Base-by-base conservation (phyloP, 2,888 invertebrate species). In the Plutella xylostella region DNA sequence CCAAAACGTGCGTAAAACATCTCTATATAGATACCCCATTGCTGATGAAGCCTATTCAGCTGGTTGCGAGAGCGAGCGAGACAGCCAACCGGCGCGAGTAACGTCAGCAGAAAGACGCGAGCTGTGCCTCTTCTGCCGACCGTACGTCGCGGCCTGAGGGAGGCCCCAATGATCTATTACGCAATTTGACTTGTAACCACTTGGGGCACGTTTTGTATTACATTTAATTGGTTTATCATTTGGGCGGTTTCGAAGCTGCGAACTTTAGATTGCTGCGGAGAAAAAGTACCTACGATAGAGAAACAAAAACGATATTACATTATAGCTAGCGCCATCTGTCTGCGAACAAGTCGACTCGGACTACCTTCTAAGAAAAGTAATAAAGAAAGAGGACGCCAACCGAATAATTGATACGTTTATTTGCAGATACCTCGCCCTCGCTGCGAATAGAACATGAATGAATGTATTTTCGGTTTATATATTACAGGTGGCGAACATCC, bases 351-450 rank as follows among this genome's bases (percentile, higher is more conserved):
- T 55, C 49, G 50, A 51, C 47, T 45, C 47, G 44, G 48, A 42
- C 59, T 59, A 65, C 60, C 57, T 56, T 60, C 58, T 59, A 61
- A 58, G 63, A 65, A 68, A 68, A 65, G 75, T 74, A 77, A 79
- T 77, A 77, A 76, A 75, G 72, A 68, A 75, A 68, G 69, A 63
- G 64, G 72, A 78, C 72, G 70, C 72, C 70, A 70, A 66, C 68
- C 75, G 77, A 78, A 79, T 80, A 79, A 79, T 79, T 78, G 75
- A 79, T 79, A 76, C 74, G 70, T 72, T 77, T 77, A 76, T 34
- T 34, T 34, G 15, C 15, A 34, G n/a, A n/a, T n/a, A n/a, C n/a
- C n/a, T n/a, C n/a, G n/a, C n/a, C n/a, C n/a, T n/a, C n/a, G n/a
- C n/a, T n/a, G n/a, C n/a, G n/a, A n/a, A n/a, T n/a, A n/a, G n/a